These are phyloP conservation scores for Drosophila varians DNA, from an alignment of 1,140 invertebrate genomes.

Conservation along the genomic window DNA sequence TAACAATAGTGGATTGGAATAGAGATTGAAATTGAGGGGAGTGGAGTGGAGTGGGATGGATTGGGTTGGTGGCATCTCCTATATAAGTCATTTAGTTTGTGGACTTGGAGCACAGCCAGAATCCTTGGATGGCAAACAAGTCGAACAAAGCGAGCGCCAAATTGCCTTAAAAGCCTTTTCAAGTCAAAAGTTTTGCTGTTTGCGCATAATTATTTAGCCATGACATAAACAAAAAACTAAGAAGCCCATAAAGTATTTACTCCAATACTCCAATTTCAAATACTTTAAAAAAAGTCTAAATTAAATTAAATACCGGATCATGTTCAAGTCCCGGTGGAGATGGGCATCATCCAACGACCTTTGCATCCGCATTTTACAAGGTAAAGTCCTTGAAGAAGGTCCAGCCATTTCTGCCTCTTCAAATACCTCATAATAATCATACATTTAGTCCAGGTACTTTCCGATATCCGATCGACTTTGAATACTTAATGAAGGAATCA, in stretches of 20 bases:
- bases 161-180: conserved; percentile 78
- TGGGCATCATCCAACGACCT: too few species aligned
- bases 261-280: neutral
- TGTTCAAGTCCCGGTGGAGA: too few species aligned
- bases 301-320: too few species aligned
- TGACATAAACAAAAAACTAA: conserved; percentile 43
- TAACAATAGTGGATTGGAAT: conserved; percentile 54
- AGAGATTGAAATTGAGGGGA: neutral
- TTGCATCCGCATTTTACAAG: conserved; percentile 66
- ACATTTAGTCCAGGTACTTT: conserved; percentile 36
- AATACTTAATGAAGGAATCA: conserved; percentile 38
- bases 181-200: conserved; percentile 75
- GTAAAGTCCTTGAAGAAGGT: conserved; percentile 71
- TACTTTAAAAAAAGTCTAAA: too few species aligned
- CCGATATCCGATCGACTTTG: conserved; percentile 48
- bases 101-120: conserved; percentile 59
- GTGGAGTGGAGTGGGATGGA: too few species aligned
- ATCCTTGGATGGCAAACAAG: conserved; percentile 68
- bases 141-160: conserved; percentile 74
- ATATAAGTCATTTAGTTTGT: conserved; percentile 65
- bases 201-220: conserved; percentile 77
- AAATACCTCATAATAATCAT: conserved; percentile 54
- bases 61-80: neutral
- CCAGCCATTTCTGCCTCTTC: conserved; percentile 45
- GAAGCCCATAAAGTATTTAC: conserved; percentile 1